Evolutionary conservation across 2,888 invertebrate genomes (phyloP).

Genomic region (Acanthococcus lagerstroemiae): DNA sequence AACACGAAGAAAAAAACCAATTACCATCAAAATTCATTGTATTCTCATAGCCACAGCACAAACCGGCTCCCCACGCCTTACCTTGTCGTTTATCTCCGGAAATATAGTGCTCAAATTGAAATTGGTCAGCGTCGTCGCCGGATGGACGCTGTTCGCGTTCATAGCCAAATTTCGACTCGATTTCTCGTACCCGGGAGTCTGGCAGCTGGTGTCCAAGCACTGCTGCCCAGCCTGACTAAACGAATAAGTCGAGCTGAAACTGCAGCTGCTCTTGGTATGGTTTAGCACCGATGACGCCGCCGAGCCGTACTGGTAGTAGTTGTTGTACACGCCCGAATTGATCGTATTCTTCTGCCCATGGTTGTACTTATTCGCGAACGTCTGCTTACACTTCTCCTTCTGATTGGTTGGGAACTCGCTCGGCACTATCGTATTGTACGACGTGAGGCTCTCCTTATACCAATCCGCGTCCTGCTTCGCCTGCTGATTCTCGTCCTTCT

Average conservation of each 20-base stretch:
- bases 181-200: constrained; percentile 9
- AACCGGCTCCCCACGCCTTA: constrained; percentile 37
- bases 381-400: constrained; percentile 5
- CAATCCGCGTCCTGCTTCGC: constrained; percentile 11
- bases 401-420: not conserved
- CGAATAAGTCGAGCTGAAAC: constrained; percentile 12
- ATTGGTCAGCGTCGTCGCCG: constrained; percentile 54
- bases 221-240: constrained; percentile 3
- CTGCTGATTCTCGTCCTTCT: constrained; percentile 13
- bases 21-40: not conserved
- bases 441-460: constrained; percentile 1
- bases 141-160: constrained; percentile 4
- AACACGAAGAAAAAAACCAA: not conserved
- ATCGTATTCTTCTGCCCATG: constrained; percentile 1
- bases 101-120: constrained; percentile 75
- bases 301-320: constrained; percentile 7
- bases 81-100: constrained; percentile 65
- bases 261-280: constrained; percentile 9
- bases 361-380: constrained; percentile 8
- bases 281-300: not conserved
- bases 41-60: not conserved
- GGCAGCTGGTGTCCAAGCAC: not conserved
- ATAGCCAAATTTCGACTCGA: constrained; percentile 5
- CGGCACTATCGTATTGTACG: constrained; percentile 4
- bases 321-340: constrained; percentile 1